Conservation (phyloP, 30 jellyfish, hydroid and myxozoan species). For the Aurelia coerulea region DNA sequence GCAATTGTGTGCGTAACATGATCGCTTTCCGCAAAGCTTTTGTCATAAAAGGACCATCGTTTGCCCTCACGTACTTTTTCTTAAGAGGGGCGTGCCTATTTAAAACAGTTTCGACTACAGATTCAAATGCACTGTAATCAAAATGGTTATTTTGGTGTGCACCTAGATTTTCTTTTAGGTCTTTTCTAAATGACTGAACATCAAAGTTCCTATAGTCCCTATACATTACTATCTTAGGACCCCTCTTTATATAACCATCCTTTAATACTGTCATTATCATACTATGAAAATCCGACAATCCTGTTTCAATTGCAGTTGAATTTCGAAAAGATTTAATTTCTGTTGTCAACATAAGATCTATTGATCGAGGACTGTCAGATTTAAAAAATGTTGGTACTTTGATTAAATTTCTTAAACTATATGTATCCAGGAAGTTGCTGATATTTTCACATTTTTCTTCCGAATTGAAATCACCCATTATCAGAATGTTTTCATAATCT, state of each 20-base stretch:
- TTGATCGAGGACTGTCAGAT: constrained; percentile 22
- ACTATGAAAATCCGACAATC: constrained; percentile 6
- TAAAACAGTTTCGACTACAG: neutral
- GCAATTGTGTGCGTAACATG: constrained; percentile 4
- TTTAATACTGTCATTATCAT: constrained; percentile 8
- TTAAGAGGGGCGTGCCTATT: constrained; percentile 11
- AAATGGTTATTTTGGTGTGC: neutral
- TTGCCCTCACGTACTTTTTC: constrained; percentile 5
- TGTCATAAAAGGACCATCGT: constrained; percentile 24
- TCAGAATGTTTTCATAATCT: constrained; percentile 30
- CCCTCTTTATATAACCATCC: constrained; percentile 39
- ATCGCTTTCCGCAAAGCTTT: constrained; percentile 22
- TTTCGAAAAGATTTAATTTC: neutral
- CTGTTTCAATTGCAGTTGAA: constrained; percentile 24
- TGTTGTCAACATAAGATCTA: constrained; percentile 18
- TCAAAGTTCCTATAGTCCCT: constrained; percentile 5
- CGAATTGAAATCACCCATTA: constrained; percentile 37
- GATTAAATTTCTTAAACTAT: constrained; percentile 8
- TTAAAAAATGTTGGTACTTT: constrained; percentile 37
- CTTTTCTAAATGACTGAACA: neutral
- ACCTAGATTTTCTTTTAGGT: neutral
- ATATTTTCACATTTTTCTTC: constrained; percentile 9
- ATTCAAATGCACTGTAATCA: neutral
- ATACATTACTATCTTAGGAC: constrained; percentile 10
- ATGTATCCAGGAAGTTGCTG: constrained; percentile 8